Base-by-base conservation (phyloP, 2,113 vertebrate genomes). In the Cettia cetti region DNA sequence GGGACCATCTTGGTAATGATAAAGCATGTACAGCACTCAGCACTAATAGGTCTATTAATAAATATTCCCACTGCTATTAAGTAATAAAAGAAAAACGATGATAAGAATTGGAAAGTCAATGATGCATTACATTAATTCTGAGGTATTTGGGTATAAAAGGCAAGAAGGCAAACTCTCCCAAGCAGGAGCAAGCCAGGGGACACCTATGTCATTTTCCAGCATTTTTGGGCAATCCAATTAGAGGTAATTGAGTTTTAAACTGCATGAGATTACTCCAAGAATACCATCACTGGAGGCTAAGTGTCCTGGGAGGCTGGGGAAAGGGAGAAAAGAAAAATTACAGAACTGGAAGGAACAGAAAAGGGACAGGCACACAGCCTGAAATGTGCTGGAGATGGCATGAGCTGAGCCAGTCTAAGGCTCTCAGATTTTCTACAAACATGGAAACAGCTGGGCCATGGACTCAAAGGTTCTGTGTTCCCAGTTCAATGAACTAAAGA, bases 231-330 rank as follows among this genome's bases (percentile, higher is more conserved):
- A 89, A 88, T 40, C 22, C 60, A 88, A 27, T 83, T 86, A 90
- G 47, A 60, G 27, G 26, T 49, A 94, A 87, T 50, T 65, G 52
- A 85, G 66, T 81, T 97, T 88, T 92, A 77, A 96, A 93, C 54
- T 90, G 30, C 64, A 60, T 68, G 42, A 70, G 90, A 94, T 81
- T 86, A 70, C 56, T 57, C 87, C 71, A 93, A 77, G 52, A 94
- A 86, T 31, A 66, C 47, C 76, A 27, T 13, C 68, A 77, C 66
- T 52, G 49, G 24, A 86, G 35, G 76, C 33, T 28, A 82, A 82
- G 60, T 40, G 39, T 79, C 47, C 31, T 35, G 39, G 35, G 39
- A 87, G 23, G 20, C 14, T 68, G 33, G 17, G 14, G 44, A 28
- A 80, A 93, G 33, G 19, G 39, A 90, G 33, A 11, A 78, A 61